Evolutionary conservation across 2,797 vertebrate species (phyloP).

Genomic region (Buphagus erythrorhynchus): DNA sequence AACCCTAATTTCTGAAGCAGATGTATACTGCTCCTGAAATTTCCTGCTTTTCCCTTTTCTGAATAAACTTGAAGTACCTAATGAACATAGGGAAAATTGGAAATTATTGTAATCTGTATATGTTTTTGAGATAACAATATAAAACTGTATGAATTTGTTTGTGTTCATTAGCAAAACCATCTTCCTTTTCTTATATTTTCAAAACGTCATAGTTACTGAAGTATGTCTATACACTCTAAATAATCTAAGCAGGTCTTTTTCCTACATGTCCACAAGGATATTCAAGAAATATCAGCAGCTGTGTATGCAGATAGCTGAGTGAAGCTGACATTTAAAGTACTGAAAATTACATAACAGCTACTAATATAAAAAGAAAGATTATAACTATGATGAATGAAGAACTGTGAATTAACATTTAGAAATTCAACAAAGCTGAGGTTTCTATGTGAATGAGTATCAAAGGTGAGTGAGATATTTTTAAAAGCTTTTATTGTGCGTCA

Average conservation of each 20-base stretch:
- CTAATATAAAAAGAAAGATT: not conserved
- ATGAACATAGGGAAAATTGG: not conserved
- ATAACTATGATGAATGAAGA: not conserved
- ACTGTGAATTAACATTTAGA: constrained; percentile 46
- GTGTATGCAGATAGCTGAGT: not conserved
- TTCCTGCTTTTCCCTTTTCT: not conserved
- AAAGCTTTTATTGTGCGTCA: constrained; percentile 2
- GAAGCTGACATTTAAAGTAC: constrained; percentile 28
- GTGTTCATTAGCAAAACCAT: not conserved
- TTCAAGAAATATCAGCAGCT: not conserved
- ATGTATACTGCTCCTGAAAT: not conserved
- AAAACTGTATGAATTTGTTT: not conserved
- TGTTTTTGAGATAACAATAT: not conserved
- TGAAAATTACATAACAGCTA: not conserved
- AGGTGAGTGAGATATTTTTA: constrained; percentile 29
- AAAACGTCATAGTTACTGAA: not conserved
- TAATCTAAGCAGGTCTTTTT: not conserved
- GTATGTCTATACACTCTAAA: not conserved
- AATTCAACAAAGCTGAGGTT: not conserved
- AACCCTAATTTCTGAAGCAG: not conserved
- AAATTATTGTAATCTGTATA: not conserved
- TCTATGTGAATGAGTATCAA: not conserved
- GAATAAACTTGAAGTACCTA: not conserved
- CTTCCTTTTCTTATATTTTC: not conserved
- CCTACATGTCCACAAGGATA: not conserved